These are phyloP conservation scores for Peromyscus maniculatus DNA, from an alignment of 2,113 vertebrate species.

Conservation along the genomic window DNA sequence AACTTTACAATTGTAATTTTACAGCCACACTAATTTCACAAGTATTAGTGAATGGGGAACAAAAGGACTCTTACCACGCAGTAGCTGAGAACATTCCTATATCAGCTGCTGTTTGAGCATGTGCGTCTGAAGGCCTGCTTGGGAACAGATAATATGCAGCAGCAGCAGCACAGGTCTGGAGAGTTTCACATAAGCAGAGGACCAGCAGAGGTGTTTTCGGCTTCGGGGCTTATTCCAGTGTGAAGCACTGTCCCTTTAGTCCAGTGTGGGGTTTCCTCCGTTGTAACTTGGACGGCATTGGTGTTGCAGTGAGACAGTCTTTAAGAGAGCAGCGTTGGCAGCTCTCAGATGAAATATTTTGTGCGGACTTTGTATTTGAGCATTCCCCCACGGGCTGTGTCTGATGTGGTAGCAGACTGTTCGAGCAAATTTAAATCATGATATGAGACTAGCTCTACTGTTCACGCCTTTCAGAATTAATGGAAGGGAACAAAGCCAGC, in stretches of 20 bases:
- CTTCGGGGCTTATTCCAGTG: not conserved
- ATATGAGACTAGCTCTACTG: not conserved
- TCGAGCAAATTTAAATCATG: not conserved
- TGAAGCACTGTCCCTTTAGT: no score
- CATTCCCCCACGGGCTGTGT: not conserved
- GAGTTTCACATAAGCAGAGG: not conserved
- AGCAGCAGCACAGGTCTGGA: not conserved
- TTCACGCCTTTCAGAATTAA: not conserved
- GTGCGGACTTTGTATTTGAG: conserved; percentile 40
- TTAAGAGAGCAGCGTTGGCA: not conserved
- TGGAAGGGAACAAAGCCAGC: not conserved
- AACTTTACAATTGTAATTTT: not conserved
- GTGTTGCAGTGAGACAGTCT: not conserved
- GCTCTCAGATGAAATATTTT: not conserved
- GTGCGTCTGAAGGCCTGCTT: not conserved
- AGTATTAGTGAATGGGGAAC: not conserved
- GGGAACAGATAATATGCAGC: not conserved
- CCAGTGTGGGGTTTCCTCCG: not conserved
- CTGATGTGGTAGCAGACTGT: not conserved
- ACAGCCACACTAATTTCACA: conserved; percentile 1
- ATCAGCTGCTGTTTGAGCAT: not conserved
- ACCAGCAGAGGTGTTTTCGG: not conserved
- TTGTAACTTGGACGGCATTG: not conserved
- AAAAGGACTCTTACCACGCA: not conserved
- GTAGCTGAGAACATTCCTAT: not conserved